Base-by-base conservation (phyloP, 1,140 invertebrate species). In the Meteorus sp. region DNA sequence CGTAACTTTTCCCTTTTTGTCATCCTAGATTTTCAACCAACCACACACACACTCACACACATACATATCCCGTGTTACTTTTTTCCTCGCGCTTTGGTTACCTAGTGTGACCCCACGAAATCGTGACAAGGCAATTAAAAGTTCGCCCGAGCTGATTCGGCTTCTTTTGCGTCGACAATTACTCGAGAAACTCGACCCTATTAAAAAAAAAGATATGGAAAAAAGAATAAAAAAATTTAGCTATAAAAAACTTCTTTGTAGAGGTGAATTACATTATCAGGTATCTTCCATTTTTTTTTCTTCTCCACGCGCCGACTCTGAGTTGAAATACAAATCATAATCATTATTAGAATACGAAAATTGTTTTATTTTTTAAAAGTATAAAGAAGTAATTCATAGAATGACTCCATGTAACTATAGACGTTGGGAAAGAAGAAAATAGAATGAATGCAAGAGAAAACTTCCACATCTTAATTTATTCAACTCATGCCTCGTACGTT, bases 391-490 rank as follows among this genome's bases (percentile, higher is more conserved):
- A 20, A 31, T 11, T 2, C 27, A 41, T 27, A 25, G 27, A 41
- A 41, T 9, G 15, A 2, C n/a, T n/a, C n/a, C n/a, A n/a, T n/a
- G n/a, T n/a, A n/a, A n/a, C n/a, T n/a, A n/a, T n/a, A n/a, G n/a
- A n/a, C n/a, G n/a, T n/a, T n/a, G n/a, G n/a, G n/a, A n/a, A n/a
- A n/a, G n/a, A n/a, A n/a, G n/a, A n/a, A 17, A 11, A 25, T 27
- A 59, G 22, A 59, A 59, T 39, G 27, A 44, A n/a, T 27, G 25
- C 37, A 50, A n/a, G n/a, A n/a, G n/a, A n/a, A n/a, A n/a, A n/a
- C n/a, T 59, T 56, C 55, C 43, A 31, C 9, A 15, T 54, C 55
- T 54, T 60, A 54, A 54, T 60, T 55, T 47, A 55, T 55, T 55
- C 51, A 8, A 27, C 44, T 60, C 50, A 54, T 44, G 51, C 11